A percentile compares a stretch with the other conserved stretches of the same genome.
phyloP scores from a whole-genome alignment of 23 tunicate species.

The Ciona savignyi region DNA sequence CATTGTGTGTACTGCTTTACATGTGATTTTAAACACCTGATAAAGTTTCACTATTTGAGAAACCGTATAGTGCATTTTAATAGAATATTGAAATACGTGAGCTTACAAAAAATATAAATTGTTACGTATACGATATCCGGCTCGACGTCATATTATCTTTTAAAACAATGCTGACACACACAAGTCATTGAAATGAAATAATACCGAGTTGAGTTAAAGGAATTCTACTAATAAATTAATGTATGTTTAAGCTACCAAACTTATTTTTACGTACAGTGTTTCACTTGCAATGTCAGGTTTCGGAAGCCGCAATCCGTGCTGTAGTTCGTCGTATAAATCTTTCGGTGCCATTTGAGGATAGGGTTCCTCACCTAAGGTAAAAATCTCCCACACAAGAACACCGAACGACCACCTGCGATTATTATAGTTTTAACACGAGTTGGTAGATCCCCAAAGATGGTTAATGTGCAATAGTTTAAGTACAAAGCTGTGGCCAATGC shows the following conservation, averaged over 20 bases:
- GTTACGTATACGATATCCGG: too few species aligned
- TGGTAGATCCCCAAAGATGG: background rate
- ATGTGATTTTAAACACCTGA: too few species aligned
- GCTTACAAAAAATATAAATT: too few species aligned
- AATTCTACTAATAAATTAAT: background rate
- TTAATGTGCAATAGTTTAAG: background rate
- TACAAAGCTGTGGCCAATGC: background rate
- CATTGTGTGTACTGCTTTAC: too few species aligned
- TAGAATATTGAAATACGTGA: too few species aligned
- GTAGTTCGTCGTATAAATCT: conserved; percentile 19
- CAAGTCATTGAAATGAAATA: too few species aligned
- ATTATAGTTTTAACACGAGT: background rate
- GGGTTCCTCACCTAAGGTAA: conserved; percentile 59
- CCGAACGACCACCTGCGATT: conserved; percentile 62
- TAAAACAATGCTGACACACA: too few species aligned
- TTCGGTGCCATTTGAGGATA: conserved; percentile 18
- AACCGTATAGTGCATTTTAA: too few species aligned
- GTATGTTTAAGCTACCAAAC: background rate
- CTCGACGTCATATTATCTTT: too few species aligned
- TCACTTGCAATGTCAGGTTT: conserved; percentile 20
- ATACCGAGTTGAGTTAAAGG: too few species aligned
- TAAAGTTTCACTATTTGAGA: too few species aligned
- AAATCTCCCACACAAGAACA: conserved; percentile 59
- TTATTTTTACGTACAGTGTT: conserved; percentile 15
- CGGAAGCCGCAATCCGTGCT: conserved; percentile 21